These are phyloP conservation scores for Pterobdella sp. DNA, from an alignment of 2,888 invertebrate species.

Conservation along the genomic window DNA sequence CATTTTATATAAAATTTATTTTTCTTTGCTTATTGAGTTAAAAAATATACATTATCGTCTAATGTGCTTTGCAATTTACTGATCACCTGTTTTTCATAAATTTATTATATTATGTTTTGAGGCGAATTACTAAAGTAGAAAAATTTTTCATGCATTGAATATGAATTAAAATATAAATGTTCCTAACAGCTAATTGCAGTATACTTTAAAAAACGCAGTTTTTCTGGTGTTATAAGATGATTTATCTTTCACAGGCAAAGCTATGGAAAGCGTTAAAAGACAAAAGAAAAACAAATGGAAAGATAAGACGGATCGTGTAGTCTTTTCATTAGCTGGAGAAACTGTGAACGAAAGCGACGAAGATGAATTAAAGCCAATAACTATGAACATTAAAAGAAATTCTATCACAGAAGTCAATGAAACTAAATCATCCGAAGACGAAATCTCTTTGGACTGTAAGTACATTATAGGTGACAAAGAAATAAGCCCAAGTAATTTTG, in stretches of 20 bases:
- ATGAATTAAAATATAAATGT: background rate
- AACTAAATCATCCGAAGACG: background rate
- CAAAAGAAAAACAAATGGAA: background rate
- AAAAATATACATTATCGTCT: conserved; percentile 15
- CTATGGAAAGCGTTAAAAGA: background rate
- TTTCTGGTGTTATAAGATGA: background rate
- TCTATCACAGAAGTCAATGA: background rate
- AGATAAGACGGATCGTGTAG: background rate
- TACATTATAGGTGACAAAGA: background rate
- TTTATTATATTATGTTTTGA: no score
- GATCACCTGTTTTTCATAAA: conserved; percentile 16
- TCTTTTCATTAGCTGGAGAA: background rate
- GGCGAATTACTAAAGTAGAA: background rate
- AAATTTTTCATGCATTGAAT: background rate
- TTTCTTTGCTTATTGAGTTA: background rate
- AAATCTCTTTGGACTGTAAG: background rate
- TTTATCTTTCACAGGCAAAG: background rate
- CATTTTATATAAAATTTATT: background rate
- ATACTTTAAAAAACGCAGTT: no score
- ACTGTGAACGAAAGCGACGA: background rate
- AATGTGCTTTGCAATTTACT: background rate
- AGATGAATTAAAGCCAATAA: conserved; percentile 4
- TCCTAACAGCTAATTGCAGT: background rate
- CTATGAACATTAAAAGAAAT: background rate
- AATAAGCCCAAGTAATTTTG: background rate